These are phyloP conservation scores for Pseudolaguvia tuberculata DNA, from an alignment of 2,113 vertebrate genomes.

Conservation along the genomic window DNA sequence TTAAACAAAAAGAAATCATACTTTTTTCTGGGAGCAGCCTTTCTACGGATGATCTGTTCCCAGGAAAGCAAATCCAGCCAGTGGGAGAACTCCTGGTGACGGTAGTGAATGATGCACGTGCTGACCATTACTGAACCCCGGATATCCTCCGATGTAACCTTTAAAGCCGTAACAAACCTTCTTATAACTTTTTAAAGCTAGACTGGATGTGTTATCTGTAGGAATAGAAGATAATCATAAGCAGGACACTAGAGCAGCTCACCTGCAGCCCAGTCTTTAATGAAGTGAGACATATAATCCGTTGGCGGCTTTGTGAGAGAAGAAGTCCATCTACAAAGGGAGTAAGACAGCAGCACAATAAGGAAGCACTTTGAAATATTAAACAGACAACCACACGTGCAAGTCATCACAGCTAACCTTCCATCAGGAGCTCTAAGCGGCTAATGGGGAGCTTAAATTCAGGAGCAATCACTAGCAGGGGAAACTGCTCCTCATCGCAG, in stretches of 20 bases:
- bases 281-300: slow-evolving; percentile 87
- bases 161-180: slow-evolving; percentile 36
- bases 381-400: background rate
- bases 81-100: slow-evolving; percentile 92
- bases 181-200: background rate
- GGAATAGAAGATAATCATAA: background rate
- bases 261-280: slow-evolving; percentile 84
- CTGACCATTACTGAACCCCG: slow-evolving; percentile 78
- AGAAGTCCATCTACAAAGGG: slow-evolving; percentile 82
- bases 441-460: slow-evolving; percentile 86
- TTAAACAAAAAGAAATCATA: slow-evolving; percentile 20
- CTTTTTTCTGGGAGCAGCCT: slow-evolving; percentile 63
- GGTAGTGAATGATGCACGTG: slow-evolving; percentile 95
- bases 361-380: background rate
- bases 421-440: slow-evolving; percentile 80
- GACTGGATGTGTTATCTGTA: background rate
- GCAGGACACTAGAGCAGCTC: slow-evolving; percentile 12
- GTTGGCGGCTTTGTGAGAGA: slow-evolving; percentile 93
- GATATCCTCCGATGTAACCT: slow-evolving; percentile 88
- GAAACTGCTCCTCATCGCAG: slow-evolving; percentile 79
- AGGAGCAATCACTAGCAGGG: slow-evolving; percentile 80
- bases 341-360: background rate
- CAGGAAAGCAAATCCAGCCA: slow-evolving; percentile 84
- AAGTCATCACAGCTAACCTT: slow-evolving; percentile 67
- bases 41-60: slow-evolving; percentile 67